Percentiles rank a stretch among this genome's conserved stretches.
phyloP scores from a whole-genome alignment of 2,113 vertebrate genomes.

The Isichthys henryi region DNA sequence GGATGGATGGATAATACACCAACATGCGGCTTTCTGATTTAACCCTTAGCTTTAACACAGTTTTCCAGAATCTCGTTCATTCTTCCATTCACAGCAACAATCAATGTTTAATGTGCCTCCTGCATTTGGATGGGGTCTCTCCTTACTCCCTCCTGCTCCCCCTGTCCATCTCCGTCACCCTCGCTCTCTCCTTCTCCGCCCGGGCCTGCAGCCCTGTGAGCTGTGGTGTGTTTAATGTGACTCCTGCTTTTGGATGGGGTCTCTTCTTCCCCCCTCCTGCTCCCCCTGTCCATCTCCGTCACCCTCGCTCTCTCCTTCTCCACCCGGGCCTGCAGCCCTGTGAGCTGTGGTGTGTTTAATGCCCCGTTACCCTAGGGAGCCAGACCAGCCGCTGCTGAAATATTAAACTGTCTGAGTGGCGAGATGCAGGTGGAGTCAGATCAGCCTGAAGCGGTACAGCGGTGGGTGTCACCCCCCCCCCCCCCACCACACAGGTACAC shows the following conservation, averaged over 20 bases:
- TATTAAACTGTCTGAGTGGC: neutral
- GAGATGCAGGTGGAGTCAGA: neutral
- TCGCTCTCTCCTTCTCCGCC: neutral
- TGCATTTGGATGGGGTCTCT: conserved; percentile 10
- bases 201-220: neutral
- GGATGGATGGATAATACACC: neutral
- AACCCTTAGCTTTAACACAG: neutral
- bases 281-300: neutral
- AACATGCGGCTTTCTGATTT: neutral
- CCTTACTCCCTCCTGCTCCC: neutral
- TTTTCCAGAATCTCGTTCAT: neutral
- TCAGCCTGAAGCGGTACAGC: neutral
- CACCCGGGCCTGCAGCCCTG: neutral
- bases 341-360: neutral
- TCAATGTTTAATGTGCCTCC: conserved; percentile 25
- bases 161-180: neutral
- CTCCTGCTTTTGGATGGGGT: no score
- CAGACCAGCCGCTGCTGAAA: conserved; percentile 10
- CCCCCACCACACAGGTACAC: neutral
- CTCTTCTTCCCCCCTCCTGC: neutral
- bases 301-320: neutral
- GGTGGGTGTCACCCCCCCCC: neutral
- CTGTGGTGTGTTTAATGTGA: neutral
- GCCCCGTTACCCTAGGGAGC: neutral
- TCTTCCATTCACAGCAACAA: neutral